Base-by-base conservation (phyloP, 2,888 invertebrate species). In the Cheilosia vernalis region DNA sequence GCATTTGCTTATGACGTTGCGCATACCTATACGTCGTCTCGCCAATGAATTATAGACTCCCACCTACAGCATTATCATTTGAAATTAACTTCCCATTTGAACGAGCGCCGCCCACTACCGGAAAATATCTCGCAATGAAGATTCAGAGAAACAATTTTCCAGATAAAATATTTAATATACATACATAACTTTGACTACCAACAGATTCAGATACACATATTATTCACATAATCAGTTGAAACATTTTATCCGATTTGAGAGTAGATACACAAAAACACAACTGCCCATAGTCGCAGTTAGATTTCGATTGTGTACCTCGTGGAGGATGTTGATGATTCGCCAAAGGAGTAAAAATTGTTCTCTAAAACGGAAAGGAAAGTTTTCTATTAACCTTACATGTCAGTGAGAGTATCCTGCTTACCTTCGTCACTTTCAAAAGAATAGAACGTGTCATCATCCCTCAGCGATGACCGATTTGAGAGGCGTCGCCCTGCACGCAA, bases 371-470 rank as follows among this genome's bases (percentile, higher is more conserved):
- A 40, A 47, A 27, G 24, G 44, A 27, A 21, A 42, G n/a, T 9
- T 5, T 1, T 1, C 21, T 21, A 42, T 24, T 7, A 21, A 17
- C 13, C 10, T 19, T 7, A 37, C 4, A 2, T 2, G 15, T n/a
- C 4, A 42, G 51, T 30, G n/a, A 9, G 24, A 13, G 13, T 51
- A 6, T 10, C 9, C 17, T 13, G 1, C 89, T 67, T 55, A 91
- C 91, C 91, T 89, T 91, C 91, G 88, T 91, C 91, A 88, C 91
- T 91, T 87, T 91, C 91, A 88, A 91, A 91, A 69, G 91, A 91
- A 84, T 90, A 91, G 63, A 90, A 91, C 37, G 89, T 89, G 33
- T 91, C 91, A 87, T 91, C 90, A 61, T 91, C 91, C 78, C 89
- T 89, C 55, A 90, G 89, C 89, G 90, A 88, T 55, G 90, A 90